Conservation (phyloP, 2,797 vertebrate genomes). For the Chromobotia macracanthus region DNA sequence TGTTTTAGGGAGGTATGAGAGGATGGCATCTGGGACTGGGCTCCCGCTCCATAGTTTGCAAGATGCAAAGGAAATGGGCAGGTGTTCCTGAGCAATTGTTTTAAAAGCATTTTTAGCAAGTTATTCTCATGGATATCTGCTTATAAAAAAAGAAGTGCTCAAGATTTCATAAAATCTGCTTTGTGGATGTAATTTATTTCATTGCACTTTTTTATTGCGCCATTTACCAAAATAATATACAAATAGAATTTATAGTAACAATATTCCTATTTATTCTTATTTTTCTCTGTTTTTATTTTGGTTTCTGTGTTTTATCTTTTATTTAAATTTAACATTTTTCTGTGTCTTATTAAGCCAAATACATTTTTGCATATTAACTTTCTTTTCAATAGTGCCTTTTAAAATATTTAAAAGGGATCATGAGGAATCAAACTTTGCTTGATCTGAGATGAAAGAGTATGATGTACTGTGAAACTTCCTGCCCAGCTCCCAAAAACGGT, state of each 20-base stretch:
- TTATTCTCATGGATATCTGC: constrained; percentile 57
- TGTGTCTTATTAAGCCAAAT: too few relatives aligned
- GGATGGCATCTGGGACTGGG: constrained; percentile 42
- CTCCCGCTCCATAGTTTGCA: constrained; percentile 30
- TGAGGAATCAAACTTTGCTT: neutral
- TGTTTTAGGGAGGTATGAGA: constrained; percentile 56
- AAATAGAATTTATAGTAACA: too few relatives aligned
- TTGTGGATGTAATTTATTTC: constrained; percentile 61
- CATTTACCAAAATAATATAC: too few relatives aligned
- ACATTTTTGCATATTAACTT: neutral
- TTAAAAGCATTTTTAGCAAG: constrained; percentile 50
- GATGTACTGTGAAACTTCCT: neutral
- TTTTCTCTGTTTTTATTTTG: neutral
- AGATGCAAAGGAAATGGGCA: constrained; percentile 28
- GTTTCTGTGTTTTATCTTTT: neutral
- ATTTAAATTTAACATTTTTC: neutral
- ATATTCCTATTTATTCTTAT: too few relatives aligned
- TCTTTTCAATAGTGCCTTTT: neutral
- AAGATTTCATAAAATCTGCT: constrained; percentile 50
- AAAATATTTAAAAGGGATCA: constrained; percentile 6
- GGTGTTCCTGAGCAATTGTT: constrained; percentile 12
- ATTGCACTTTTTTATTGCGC: too few relatives aligned
- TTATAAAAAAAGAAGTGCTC: too few relatives aligned
- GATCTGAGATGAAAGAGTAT: neutral
- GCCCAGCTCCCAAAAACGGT: neutral